Evolutionary conservation across 2,113 vertebrate species (phyloP).

Genomic region (Callocephalon fimbriatum): DNA sequence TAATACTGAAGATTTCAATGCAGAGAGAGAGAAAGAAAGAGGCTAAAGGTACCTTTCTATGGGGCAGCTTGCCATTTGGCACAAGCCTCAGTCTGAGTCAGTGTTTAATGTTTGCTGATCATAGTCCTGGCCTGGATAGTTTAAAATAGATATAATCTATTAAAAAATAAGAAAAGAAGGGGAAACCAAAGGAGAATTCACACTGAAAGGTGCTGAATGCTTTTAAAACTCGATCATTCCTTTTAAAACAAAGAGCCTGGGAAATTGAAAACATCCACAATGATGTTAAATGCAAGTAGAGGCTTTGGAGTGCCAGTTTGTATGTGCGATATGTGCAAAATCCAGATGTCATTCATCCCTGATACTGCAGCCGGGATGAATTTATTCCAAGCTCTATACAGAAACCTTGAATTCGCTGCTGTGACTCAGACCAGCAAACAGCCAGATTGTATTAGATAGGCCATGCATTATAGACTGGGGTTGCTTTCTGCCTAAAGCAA

Average conservation of each 20-base stretch:
- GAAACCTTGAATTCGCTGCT: not conserved
- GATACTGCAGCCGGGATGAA: not conserved
- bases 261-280: not conserved
- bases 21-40: slow-evolving; percentile 19
- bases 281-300: not conserved
- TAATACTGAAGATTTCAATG: not conserved
- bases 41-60: not conserved
- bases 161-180: not conserved
- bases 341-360: not conserved
- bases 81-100: not conserved
- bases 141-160: not conserved
- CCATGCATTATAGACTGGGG: not conserved
- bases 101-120: slow-evolving; percentile 24
- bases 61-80: slow-evolving; percentile 18
- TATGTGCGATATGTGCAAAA: not conserved
- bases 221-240: not conserved
- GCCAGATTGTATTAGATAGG: not conserved
- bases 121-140: not conserved
- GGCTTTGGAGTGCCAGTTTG: not conserved
- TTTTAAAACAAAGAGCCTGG: not conserved
- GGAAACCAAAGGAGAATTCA: not conserved
- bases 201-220: not conserved
- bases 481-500: not conserved
- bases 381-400: not conserved
- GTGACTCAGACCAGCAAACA: not conserved